Evolutionary conservation across 2,888 invertebrate genomes (phyloP), one percentile per base, ranked within the genome.

Genomic region (Oscheius sp.): DNA sequence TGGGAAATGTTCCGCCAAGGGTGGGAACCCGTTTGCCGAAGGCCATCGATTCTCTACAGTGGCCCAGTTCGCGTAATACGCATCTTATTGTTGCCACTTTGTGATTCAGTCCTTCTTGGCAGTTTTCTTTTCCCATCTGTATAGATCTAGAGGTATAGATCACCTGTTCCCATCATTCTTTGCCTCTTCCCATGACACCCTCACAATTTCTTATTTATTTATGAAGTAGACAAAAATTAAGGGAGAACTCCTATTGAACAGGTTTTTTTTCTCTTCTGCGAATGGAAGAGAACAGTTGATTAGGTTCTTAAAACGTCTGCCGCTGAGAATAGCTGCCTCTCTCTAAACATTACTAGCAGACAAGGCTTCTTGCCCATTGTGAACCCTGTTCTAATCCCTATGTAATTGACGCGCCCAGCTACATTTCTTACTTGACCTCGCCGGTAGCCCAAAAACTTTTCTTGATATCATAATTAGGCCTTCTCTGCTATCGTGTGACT

Each of bases 1-100:
- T 49, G 5, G n/a, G 58, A 9, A 2, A 41, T 63, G 45, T 41
- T 61, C 12, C 43, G 7, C 43, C 45, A 12, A n/a, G 45, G 45
- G 45, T 29, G 1, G n/a, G 21, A 66, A 66, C 66, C 35, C 66
- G 66, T 66, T 66, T 66, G 52, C 49, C 66, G 66, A 66, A 66
- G 66, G 66, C 21, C 66, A 66, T 66, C 52, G 66, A 49, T 66
- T 25, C 64, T 29, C 52, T 66, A 52, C 66, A 49, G 29, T 66
- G 52, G 29, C 52, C 66, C 52, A 52, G 27, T 66, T 66, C 55
- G 25, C 55, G 13, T 25, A 55, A 21, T 23, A 18, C 16, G 49
- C 16, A 9, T 35, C 35, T 35, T 35, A 35, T 35, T 35, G 53
- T 53, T 25, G 21, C 21, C 49, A 5, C 13, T 49, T 49, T 49